Evolutionary conservation across 2,888 invertebrate species (phyloP), one percentile per base, ranked within the genome.

Genomic region (Zootermopsis nevadensis): DNA sequence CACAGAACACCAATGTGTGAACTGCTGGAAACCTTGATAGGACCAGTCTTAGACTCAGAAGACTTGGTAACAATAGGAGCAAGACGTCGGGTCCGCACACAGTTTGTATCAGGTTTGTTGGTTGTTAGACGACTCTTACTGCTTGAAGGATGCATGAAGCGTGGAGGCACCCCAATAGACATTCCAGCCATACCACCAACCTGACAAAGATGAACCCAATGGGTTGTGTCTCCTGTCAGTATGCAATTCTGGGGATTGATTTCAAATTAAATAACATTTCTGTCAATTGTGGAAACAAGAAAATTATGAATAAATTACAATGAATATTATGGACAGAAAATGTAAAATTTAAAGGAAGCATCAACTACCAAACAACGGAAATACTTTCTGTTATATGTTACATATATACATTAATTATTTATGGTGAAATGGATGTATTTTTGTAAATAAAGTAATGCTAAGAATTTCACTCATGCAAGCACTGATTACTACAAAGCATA

Each of bases 201-300:
- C 82, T 82, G 82, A 55, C 74, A 82, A 82, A 82, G 74, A 74
- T 33, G 31, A 74, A 74, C 74, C 74, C 35, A 74, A 38, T 38
- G 74, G 74, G 74, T 74, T 35, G 74, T 38, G 38, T 38, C 35
- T 74, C 74, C 74, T 42, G 35, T 38, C 74, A 74, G 33, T 33
- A 60, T 60, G 27, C 6, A 60, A 12, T 19, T 4, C 19, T 48
- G 48, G 48, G 48, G 48, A 48, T 48, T 48, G 19, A 38, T 48
- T 1, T 48, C 48, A 48, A 48, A 0, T 1, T 15, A 48, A 12
- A 48, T 48, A 48, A n/a, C 48, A 48, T 48, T 48, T 48, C 1
- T 48, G 48, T 48, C 19, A 48, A 48, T 15, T 48, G 48, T 48
- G 48, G 48, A 48, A 19, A 19, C 48, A 48, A 19, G 48, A 48